Evolutionary conservation across 2,113 vertebrate species (phyloP).

Genomic region (Paraplagusia blochii): DNA sequence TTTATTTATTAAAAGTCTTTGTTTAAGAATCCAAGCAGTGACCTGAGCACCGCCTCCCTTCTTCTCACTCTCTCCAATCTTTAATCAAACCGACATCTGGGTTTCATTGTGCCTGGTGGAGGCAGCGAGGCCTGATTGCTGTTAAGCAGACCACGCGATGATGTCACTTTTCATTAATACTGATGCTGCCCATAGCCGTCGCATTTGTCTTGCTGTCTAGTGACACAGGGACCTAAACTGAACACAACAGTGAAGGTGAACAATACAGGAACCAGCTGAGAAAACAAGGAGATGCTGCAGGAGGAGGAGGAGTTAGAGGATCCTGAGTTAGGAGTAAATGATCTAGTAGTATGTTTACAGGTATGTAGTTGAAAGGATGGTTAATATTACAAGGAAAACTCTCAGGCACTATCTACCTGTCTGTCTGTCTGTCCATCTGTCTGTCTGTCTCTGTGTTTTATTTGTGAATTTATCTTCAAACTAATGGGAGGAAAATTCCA

Average conservation of each 20-base stretch:
- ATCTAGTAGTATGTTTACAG: too few species aligned
- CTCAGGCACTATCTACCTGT: too few species aligned
- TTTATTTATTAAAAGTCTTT: slow-evolving; percentile 70
- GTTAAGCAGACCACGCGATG: slow-evolving; percentile 70
- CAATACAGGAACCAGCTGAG: slow-evolving; percentile 22
- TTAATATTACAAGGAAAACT: too few species aligned
- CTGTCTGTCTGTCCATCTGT: too few species aligned
- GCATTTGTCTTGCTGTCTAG: slow-evolving; percentile 65
- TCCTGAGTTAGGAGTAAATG: too few species aligned
- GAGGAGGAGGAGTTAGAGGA: slow-evolving; percentile 3
- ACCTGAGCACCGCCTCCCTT: slow-evolving; percentile 37
- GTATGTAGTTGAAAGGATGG: too few species aligned
- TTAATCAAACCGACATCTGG: slow-evolving; percentile 75
- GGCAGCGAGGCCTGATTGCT: slow-evolving; percentile 68
- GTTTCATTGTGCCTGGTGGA: slow-evolving; percentile 56
- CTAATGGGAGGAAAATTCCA: too few species aligned
- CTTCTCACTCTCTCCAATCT: slow-evolving; percentile 49
- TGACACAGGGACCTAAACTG: slow-evolving; percentile 29
- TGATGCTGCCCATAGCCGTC: slow-evolving; percentile 61
- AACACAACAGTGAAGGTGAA: slow-evolving; percentile 30
- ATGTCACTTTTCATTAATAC: slow-evolving; percentile 77
- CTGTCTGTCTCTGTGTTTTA: too few species aligned
- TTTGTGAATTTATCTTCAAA: too few species aligned
- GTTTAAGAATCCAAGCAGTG: slow-evolving; percentile 57
- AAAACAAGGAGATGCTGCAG: slow-evolving; percentile 37